Evolutionary conservation across 2,888 invertebrate species (phyloP).

Genomic region (Uropetala carovei): DNA sequence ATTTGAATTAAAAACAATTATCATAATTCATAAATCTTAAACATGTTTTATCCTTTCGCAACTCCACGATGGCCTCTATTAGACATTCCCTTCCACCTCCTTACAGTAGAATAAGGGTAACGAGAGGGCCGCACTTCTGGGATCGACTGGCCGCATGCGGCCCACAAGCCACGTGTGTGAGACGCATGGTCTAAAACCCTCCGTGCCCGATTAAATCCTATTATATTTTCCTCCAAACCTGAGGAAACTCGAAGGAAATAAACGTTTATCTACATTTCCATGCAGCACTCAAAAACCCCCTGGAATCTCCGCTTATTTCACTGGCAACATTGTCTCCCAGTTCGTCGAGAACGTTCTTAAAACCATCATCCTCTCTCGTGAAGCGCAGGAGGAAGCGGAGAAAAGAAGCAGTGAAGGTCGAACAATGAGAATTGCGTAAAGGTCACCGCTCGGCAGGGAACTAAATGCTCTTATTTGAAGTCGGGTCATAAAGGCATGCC

Average conservation of each 20-base stretch:
- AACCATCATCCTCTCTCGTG: neutral
- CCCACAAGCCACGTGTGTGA: too few relatives aligned
- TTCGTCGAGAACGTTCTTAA: neutral
- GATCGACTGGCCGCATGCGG: too few relatives aligned
- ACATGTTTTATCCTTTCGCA: too few relatives aligned
- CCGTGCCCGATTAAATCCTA: too few relatives aligned
- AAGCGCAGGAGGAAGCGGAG: neutral
- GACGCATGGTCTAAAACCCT: too few relatives aligned
- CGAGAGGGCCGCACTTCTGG: too few relatives aligned
- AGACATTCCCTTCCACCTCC: too few relatives aligned
- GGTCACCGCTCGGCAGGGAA: conserved; percentile 50
- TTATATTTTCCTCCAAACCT: neutral
- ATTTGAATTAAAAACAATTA: too few relatives aligned
- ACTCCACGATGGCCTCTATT: too few relatives aligned
- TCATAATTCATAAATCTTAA: too few relatives aligned
- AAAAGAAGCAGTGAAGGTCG: conserved; percentile 47
- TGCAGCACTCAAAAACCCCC: neutral
- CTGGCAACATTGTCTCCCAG: neutral
- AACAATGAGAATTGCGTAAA: conserved; percentile 56
- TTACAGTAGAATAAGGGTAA: too few relatives aligned
- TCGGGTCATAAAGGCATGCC: conserved; percentile 45
- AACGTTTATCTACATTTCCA: neutral
- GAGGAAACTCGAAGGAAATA: neutral
- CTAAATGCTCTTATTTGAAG: conserved; percentile 56
- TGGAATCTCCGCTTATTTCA: neutral